Percentiles rank a stretch among this genome's conserved stretches.
phyloP scores from a whole-genome alignment of 1,140 invertebrate genomes.

The Eumaeus atala region DNA sequence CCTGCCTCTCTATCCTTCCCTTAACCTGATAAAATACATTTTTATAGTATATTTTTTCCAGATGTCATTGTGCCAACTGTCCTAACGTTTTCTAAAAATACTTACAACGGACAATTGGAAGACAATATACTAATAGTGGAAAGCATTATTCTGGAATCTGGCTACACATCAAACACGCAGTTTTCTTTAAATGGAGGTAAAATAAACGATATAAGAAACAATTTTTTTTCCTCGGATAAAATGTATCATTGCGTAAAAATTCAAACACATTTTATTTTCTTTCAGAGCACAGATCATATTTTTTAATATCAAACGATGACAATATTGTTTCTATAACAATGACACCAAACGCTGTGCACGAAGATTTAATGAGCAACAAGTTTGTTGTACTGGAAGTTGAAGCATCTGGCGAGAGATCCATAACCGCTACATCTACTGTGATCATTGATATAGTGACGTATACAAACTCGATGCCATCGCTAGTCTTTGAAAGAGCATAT shows the following conservation, averaged over 20 bases:
- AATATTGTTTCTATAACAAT: constrained; percentile 29
- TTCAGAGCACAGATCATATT: constrained; percentile 35
- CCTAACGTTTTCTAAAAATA: constrained; percentile 38
- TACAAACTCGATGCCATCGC: constrained; percentile 6
- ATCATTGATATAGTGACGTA: constrained; percentile 21
- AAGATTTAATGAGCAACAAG: constrained; percentile 27
- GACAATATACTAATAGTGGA: constrained; percentile 23
- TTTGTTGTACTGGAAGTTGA: constrained; percentile 39
- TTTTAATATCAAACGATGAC: constrained; percentile 21
- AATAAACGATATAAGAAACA: no score
- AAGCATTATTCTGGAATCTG: background rate
- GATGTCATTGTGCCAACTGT: constrained; percentile 35
- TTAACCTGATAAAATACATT: no score
- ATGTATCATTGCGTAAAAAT: no score
- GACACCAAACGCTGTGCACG: constrained; percentile 21
- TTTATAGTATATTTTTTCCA: no score
- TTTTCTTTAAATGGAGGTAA: no score
- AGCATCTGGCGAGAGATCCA: constrained; percentile 34
- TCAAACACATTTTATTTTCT: no score
- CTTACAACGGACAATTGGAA: constrained; percentile 28
- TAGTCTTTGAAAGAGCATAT: constrained; percentile 35
- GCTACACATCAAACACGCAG: no score
- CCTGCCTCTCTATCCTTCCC: no score
- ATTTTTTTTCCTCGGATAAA: no score
- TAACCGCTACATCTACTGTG: constrained; percentile 31